Base-by-base conservation (phyloP, 2,888 invertebrate genomes). In the Melanophora roralis region DNA sequence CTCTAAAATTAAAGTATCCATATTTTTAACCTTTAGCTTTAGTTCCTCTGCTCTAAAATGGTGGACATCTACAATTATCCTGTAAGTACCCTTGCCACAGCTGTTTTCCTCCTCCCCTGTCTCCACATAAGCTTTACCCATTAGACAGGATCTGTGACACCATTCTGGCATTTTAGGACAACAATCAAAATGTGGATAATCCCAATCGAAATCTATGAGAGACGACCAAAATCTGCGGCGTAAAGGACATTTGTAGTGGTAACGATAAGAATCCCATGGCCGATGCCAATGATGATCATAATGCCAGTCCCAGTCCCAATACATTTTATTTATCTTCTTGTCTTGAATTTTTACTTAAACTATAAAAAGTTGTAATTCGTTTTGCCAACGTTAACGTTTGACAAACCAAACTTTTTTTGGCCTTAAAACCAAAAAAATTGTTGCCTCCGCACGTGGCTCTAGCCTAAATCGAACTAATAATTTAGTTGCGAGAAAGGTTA, bases 141-240 rank as follows among this genome's bases (percentile, higher is more conserved):
- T 86, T 72, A 88, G 78, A 36, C 88, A 88, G 16, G 86, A 86
- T 49, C 86, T 85, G 65, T 88, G 89, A 23, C 87, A 89, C 87
- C 88, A 89, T 12, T 82, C 82, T 7, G 69, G 47, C 12, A 45
- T 53, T 0, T 49, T 65, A 11, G 72, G 62, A 4, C 71, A 60
- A 9, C 79, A 80, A 23, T 80, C 75, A 14, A 57, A 76, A 45
- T 80, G 60, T 49, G 55, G 62, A 62, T 12, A 62, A 36, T 72
- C 72, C 43, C 67, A 53, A 14, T 71, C 71, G 11, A 72, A 72
- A 53, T 67, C 71, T 0, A 40, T 64, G 11, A 72, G 7, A 0
- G 78, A 57, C n/a, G 75, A 73, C 80, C 80, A 78, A 14, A 49
- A 64, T 3, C 77, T 83, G 11, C 84, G 83, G 38, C 86, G 84